phyloP scores from a whole-genome alignment of 2,113 vertebrate species.

The Haemorhous mexicanus region DNA sequence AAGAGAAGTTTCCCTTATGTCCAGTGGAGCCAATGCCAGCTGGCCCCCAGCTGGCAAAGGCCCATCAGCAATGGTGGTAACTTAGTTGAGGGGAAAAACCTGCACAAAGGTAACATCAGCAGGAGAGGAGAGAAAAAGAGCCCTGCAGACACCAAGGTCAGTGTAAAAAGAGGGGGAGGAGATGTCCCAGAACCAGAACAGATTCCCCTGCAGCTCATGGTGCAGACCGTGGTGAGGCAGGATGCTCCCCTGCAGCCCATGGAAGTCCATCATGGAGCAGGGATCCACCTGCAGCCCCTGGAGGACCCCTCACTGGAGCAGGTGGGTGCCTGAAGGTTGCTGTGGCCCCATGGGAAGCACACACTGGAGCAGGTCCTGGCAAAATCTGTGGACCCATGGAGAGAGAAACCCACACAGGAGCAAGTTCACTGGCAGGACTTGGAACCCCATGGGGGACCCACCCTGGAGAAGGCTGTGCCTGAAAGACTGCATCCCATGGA shows the following conservation, averaged over 20 bases:
- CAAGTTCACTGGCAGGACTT: neutral
- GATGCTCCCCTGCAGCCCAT: neutral
- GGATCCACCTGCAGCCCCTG: neutral
- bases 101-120: neutral
- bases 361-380: neutral
- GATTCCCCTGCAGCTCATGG: neutral
- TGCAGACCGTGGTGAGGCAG: too few species aligned
- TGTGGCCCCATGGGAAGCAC: neutral
- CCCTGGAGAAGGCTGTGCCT: too few species aligned
- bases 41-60: neutral
- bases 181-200: neutral
- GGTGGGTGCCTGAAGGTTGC: neutral
- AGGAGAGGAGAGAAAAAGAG: neutral
- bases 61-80: neutral
- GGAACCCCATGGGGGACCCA: neutral
- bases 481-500: neutral
- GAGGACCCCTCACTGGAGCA: neutral
- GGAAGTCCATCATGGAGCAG: neutral
- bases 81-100: fast-evolving
- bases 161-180: neutral
- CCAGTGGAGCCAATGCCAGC: fast-evolving
- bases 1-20: neutral
- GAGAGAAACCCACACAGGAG: neutral
- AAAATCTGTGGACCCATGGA: neutral
- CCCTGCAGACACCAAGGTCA: neutral